These are phyloP conservation scores for Brachionichthys hirsutus DNA, from an alignment of 2,113 vertebrate species.

Conservation along the genomic window DNA sequence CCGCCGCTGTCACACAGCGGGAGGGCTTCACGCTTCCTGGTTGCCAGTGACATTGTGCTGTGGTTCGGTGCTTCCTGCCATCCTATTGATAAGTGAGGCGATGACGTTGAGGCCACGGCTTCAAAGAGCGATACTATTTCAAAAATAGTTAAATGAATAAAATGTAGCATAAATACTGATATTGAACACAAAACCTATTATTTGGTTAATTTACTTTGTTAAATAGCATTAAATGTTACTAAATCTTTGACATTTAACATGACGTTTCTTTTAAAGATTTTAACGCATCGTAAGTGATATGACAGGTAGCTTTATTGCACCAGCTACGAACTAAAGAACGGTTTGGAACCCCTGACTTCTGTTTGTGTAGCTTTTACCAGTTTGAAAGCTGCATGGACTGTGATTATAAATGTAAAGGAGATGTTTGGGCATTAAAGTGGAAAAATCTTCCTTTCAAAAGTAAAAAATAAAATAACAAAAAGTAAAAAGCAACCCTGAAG, in stretches of 20 bases:
- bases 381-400: neutral
- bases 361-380: neutral
- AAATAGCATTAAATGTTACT: too few species aligned
- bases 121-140: neutral
- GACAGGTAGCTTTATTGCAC: too few species aligned
- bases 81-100: constrained; percentile 46
- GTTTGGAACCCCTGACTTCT: neutral
- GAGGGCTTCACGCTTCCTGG: constrained; percentile 46
- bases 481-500: too few species aligned
- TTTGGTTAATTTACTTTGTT: too few species aligned
- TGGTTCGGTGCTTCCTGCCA: constrained; percentile 19
- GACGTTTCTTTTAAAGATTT: neutral
- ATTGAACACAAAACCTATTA: too few species aligned
- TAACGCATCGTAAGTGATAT: neutral
- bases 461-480: too few species aligned
- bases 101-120: constrained; percentile 23
- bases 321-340: too few species aligned
- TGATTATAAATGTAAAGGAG: neutral
- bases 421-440: too few species aligned
- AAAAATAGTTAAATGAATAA: too few species aligned
- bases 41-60: constrained; percentile 38
- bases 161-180: too few species aligned
- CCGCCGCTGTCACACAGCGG: constrained; percentile 33
- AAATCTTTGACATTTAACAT: too few species aligned
- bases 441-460: too few species aligned